A percentile compares a stretch with the other conserved stretches of the same genome.
Conservation (phyloP, 2,113 vertebrate genomes). For the Mastomys coucha region DNA sequence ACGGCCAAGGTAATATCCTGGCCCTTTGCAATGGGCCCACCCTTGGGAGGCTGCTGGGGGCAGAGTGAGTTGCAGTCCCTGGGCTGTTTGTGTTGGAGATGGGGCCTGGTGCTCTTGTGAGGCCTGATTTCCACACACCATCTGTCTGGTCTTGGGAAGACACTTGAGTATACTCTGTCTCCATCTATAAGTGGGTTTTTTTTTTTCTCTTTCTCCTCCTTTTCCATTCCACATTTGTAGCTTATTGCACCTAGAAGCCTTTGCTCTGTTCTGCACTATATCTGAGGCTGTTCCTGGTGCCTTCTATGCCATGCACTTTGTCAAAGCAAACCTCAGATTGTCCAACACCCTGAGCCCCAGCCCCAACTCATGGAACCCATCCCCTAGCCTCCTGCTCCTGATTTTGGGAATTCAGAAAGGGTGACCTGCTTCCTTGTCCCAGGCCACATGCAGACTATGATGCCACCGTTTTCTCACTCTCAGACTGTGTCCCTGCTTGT, state of each 20-base stretch:
- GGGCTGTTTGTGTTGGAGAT: neutral
- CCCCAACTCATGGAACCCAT: neutral
- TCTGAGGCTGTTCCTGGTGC: neutral
- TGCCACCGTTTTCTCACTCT: no score
- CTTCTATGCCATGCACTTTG: neutral
- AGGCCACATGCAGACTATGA: neutral
- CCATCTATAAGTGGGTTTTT: neutral
- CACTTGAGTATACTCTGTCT: accelerated
- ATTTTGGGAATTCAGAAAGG: neutral
- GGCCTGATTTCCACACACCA: neutral
- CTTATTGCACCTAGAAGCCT: neutral
- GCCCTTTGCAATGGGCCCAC: neutral
- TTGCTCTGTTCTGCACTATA: neutral
- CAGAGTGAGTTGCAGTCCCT: accelerated
- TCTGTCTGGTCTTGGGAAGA: neutral
- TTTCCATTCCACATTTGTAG: neutral
- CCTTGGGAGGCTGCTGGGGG: neutral
- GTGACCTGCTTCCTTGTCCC: neutral
- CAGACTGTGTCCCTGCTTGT: neutral
- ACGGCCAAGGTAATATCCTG: no score
- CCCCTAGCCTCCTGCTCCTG: neutral
- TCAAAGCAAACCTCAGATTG: neutral
- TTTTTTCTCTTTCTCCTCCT: neutral
- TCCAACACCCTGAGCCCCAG: neutral
- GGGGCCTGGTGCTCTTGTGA: neutral